These are phyloP conservation scores for Tetramorium parvispinum DNA, from an alignment of 1,140 invertebrate species.

Conservation along the genomic window DNA sequence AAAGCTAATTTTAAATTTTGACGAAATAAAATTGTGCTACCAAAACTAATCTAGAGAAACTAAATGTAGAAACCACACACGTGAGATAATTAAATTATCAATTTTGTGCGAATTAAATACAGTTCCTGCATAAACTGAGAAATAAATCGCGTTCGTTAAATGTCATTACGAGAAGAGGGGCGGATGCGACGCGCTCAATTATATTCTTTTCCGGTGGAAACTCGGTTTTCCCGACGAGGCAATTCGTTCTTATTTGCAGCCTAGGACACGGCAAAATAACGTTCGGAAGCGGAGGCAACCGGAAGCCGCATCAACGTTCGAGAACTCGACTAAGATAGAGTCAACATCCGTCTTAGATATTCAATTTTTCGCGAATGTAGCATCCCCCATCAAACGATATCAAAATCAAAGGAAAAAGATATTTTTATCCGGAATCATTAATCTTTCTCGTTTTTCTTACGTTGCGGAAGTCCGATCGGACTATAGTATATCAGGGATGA, in stretches of 20 bases:
- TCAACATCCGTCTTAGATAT: constrained; percentile 39
- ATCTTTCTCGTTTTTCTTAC: not conserved
- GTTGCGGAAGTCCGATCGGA: not conserved
- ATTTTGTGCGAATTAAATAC: constrained; percentile 31
- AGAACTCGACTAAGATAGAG: not conserved
- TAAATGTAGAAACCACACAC: not conserved
- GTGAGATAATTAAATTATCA: not conserved
- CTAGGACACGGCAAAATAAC: constrained; percentile 22
- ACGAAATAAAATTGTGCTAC: not conserved
- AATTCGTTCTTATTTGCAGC: constrained; percentile 64
- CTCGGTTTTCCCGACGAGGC: constrained; percentile 42
- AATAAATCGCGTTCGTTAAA: constrained; percentile 51
- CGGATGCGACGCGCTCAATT: constrained; percentile 24
- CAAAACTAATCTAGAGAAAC: not conserved
- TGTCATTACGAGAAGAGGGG: constrained; percentile 47
- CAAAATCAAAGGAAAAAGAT: not conserved
- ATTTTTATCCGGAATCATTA: constrained; percentile 35
- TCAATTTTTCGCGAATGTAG: constrained; percentile 18
- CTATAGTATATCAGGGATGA: not conserved
- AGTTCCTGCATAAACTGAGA: not conserved
- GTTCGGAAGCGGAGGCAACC: not conserved
- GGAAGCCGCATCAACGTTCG: constrained; percentile 8
- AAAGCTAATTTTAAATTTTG: not conserved
- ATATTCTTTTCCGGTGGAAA: constrained; percentile 57
- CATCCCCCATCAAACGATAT: not conserved